phyloP scores from a whole-genome alignment of 2,113 vertebrate species.

The Sapajus apella region DNA sequence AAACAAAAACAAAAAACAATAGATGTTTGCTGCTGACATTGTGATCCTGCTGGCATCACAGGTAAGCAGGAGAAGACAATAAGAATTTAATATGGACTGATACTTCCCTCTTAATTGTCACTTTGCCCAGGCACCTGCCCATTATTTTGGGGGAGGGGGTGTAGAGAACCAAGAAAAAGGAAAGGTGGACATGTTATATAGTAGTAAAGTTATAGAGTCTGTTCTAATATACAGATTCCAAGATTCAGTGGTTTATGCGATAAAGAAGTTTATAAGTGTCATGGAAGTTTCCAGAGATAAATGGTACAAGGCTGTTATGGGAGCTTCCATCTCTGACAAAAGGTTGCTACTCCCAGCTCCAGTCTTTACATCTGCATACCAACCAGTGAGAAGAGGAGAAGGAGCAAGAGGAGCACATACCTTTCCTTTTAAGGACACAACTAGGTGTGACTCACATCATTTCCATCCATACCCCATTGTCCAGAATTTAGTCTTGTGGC shows the following conservation, averaged over 20 bases:
- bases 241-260: not conserved
- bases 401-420: not conserved
- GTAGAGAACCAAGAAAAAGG: conserved; percentile 24
- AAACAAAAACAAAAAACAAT: not conserved
- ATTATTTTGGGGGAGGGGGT: not conserved
- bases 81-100: not conserved
- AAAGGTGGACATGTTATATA: not conserved
- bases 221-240: not conserved
- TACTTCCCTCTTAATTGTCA: not conserved
- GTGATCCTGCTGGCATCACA: not conserved
- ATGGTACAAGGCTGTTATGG: not conserved
- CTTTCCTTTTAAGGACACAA: not conserved
- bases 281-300: conserved; percentile 1
- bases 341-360: not conserved
- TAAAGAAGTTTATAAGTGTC: not conserved
- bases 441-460: not conserved
- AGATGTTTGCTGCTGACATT: not conserved
- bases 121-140: not conserved
- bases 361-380: not conserved
- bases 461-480: not conserved
- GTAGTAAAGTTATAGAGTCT: not conserved
- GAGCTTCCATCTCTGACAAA: not conserved
- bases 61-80: not conserved
- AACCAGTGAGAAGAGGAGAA: not conserved
- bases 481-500: not conserved